Conservation (phyloP, 2,113 vertebrate species). For the Limnothrissa miodon region DNA sequence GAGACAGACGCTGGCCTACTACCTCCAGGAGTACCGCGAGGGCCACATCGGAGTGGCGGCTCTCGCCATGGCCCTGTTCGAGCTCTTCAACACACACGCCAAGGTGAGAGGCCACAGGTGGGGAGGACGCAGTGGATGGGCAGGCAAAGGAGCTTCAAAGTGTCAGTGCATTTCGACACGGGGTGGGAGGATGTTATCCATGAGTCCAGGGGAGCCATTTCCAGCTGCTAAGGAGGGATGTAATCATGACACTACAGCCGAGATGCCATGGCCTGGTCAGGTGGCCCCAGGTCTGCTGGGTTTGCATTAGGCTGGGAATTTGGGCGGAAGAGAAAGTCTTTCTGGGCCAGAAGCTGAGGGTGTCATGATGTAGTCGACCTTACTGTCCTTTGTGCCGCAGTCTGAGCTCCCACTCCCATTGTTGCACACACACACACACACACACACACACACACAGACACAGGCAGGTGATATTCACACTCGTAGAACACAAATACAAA, state of each 20-base stretch:
- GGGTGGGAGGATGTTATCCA: too few relatives aligned
- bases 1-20: conserved; percentile 85
- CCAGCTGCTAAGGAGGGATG: too few relatives aligned
- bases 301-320: neutral
- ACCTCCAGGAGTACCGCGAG: conserved; percentile 87
- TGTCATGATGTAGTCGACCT: neutral
- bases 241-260: too few relatives aligned
- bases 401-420: neutral
- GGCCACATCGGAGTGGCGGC: conserved; percentile 80
- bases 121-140: too few relatives aligned
- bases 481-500: conserved; percentile 12
- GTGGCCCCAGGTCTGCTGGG: neutral
- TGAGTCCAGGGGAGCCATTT: too few relatives aligned
- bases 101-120: conserved; percentile 73
- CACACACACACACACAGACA: conserved; percentile 3
- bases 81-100: conserved; percentile 92
- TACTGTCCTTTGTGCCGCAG: neutral
- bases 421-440: neutral
- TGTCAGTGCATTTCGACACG: too few relatives aligned
- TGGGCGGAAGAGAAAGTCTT: neutral
- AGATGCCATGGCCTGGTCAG: too few relatives aligned
- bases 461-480: neutral
- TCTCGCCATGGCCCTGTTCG: conserved; percentile 86
- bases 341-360: too few relatives aligned
- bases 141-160: too few relatives aligned